Evolutionary conservation across 2,888 invertebrate species (phyloP).

Genomic region (Andrena minutula): DNA sequence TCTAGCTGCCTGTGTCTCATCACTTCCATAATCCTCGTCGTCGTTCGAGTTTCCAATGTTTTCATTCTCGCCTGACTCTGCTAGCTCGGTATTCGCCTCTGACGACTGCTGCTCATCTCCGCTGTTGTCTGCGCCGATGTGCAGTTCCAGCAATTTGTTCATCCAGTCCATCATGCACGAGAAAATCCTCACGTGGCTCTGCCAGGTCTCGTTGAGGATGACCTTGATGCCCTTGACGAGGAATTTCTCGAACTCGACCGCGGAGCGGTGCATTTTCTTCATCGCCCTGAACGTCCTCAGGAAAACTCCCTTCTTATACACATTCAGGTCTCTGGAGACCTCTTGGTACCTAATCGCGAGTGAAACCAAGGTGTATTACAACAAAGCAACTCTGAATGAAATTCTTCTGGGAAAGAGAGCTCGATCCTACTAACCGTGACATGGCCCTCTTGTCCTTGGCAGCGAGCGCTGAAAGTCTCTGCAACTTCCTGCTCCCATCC

Average conservation of each 20-base stretch:
- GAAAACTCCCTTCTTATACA: slow-evolving; percentile 56
- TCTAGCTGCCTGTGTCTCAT: neutral
- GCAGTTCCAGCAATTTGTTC: slow-evolving; percentile 49
- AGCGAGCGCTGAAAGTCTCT: slow-evolving; percentile 11
- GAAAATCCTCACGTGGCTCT: slow-evolving; percentile 47
- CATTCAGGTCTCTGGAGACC: slow-evolving; percentile 50
- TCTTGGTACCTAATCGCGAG: slow-evolving; percentile 37
- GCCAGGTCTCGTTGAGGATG: slow-evolving; percentile 55
- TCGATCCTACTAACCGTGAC: slow-evolving; percentile 35
- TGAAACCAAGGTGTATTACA: neutral
- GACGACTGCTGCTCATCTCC: slow-evolving; percentile 1
- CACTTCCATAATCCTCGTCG: neutral
- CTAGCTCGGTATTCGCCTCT: neutral
- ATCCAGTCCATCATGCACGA: slow-evolving; percentile 54
- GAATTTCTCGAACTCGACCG: slow-evolving; percentile 55
- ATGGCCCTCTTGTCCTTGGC: slow-evolving; percentile 11
- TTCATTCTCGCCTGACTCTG: slow-evolving; percentile 6
- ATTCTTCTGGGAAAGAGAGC: neutral
- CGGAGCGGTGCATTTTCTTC: slow-evolving; percentile 52
- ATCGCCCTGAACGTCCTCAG: slow-evolving; percentile 50
- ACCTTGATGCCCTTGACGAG: slow-evolving; percentile 55
- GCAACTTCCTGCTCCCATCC: slow-evolving; percentile 46
- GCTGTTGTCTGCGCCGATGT: neutral
- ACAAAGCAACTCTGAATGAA: neutral
- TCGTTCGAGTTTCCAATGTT: slow-evolving; percentile 4